A percentile compares a stretch with the other conserved stretches of the same genome.
These are phyloP conservation scores for Procambarus clarkii DNA, from an alignment of 1,140 invertebrate genomes.

Conservation along the genomic window DNA sequence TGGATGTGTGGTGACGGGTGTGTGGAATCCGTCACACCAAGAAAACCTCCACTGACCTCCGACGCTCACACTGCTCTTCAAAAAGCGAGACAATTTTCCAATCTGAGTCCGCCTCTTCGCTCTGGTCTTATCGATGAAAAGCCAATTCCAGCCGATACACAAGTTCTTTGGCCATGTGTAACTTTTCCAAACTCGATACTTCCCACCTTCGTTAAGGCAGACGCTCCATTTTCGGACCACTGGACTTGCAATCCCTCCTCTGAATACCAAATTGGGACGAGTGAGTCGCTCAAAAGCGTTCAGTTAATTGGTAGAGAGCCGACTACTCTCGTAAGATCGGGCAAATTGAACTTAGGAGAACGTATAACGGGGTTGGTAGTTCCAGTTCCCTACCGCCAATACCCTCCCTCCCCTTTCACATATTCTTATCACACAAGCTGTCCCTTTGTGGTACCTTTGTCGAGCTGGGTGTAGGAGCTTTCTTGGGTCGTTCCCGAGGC, in stretches of 20 bases:
- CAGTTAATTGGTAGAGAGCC: no score
- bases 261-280: no score
- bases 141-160: slow-evolving; percentile 60
- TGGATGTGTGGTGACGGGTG: no score
- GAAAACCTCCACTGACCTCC: neutral
- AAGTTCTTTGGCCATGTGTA: slow-evolving; percentile 33
- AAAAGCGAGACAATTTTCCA: slow-evolving; percentile 51
- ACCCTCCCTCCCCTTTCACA: slow-evolving; percentile 35
- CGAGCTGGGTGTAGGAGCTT: slow-evolving; percentile 52
- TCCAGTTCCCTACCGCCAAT: neutral
- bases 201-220: slow-evolving; percentile 28
- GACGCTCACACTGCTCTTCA: neutral
- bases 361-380: slow-evolving; percentile 38
- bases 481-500: slow-evolving; percentile 68
- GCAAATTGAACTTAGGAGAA: no score
- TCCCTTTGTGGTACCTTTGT: slow-evolving; percentile 60
- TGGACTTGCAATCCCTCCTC: no score
- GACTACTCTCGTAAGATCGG: no score
- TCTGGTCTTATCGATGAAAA: slow-evolving; percentile 59
- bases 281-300: no score
- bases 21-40: no score
- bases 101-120: neutral
- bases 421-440: slow-evolving; percentile 69
- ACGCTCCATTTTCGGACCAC: neutral
- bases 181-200: slow-evolving; percentile 64